Base-by-base conservation (phyloP, 2,113 vertebrate species). In the Halcyon malimbica region DNA sequence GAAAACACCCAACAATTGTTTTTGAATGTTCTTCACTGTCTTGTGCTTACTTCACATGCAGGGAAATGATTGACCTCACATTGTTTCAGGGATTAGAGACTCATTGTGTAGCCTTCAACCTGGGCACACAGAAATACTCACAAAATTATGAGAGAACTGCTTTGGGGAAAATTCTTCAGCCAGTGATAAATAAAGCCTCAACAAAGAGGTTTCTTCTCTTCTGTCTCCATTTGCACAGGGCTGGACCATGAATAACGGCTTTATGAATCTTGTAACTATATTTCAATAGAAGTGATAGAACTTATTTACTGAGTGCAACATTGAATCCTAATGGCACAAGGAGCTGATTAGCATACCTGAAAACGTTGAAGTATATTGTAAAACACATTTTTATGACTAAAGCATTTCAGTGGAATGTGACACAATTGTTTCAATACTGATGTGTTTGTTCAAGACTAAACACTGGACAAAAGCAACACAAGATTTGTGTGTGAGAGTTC, bases 111-210 rank as follows among this genome's bases (percentile, higher is more conserved):
- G 81, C n/a, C 75, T 69, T 31, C 62, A 94, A 95, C 82, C 94
- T 96, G 77, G 51, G 59, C 76, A 90, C 83, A 94, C 89, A 97
- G 90, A 98, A 96, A 91, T 85, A 88, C 51, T 35, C 79, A 91
- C 74, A 80, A 96, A 96, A 97, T 93, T 95, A 81, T 93, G 89
- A 87, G 83, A 96, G 48, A n/a, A 96, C 56, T 90, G 97, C 97
- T 97, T 89, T 75, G 94, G 95, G 98, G 90, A 31, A 98, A 97
- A 97, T 97, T 88, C 94, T 93, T 63, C 46, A 85, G 80, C n/a
- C 84, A 87, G 60, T 96, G 96, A 96, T 95, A 70, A 90, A 94
- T 78, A 94, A 18, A 95, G 18, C 63, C 92, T 95, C 82, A 90
- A 89, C 94, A 94, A 81, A 92, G 94, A 93, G 73, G 59, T 87